phyloP scores from a whole-genome alignment of 2,113 vertebrate species.

The Amphilophus citrinellus region DNA sequence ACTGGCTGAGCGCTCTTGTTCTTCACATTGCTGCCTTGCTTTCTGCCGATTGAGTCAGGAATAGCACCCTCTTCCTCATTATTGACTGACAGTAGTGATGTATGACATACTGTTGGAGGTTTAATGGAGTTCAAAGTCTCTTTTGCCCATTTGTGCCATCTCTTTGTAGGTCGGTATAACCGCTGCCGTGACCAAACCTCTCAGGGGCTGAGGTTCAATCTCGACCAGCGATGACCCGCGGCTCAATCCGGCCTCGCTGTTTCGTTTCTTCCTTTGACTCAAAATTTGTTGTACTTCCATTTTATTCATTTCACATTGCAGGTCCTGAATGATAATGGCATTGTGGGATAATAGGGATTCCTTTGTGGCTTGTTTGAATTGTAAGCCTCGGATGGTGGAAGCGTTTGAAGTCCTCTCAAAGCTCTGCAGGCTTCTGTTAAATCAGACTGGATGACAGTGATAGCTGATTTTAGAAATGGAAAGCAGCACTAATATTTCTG shows the following conservation, averaged over 20 bases:
- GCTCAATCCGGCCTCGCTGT: not conserved
- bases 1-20: not conserved
- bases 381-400: not conserved
- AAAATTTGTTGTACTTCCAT: conserved; percentile 20
- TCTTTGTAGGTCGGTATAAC: not conserved
- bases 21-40: not conserved
- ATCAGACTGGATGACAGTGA: not conserved
- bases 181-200: conserved; percentile 16
- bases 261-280: not conserved
- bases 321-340: conserved; percentile 14
- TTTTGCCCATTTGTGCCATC: not conserved
- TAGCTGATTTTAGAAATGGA: conserved; percentile 4
- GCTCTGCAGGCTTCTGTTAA: conserved; percentile 7
- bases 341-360: conserved; percentile 24
- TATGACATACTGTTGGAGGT: not conserved
- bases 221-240: not conserved
- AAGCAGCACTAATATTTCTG: not conserved
- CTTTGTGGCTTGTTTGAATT: conserved; percentile 42
- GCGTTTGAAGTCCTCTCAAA: conserved; percentile 33
- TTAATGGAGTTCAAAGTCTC: not conserved
- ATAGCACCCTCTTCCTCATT: not conserved
- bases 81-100: not conserved
- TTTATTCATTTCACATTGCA: conserved; percentile 1
- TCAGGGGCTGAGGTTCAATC: not conserved
- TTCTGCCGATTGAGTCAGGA: not conserved